These are phyloP conservation scores for Lagorchestes hirsutus DNA, from an alignment of 2,797 vertebrate species.

Conservation along the genomic window DNA sequence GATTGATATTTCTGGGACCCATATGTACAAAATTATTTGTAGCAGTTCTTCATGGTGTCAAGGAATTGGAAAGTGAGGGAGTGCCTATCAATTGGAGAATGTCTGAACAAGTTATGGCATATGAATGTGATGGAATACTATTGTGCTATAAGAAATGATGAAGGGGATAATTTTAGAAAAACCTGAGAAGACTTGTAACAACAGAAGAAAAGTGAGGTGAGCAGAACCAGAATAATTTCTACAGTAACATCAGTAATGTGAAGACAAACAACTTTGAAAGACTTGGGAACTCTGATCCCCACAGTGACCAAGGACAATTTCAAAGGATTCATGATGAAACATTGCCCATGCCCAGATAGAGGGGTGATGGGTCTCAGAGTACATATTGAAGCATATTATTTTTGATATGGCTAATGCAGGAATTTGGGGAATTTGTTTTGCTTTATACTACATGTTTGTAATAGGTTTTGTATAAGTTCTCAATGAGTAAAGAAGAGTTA, in stretches of 20 bases:
- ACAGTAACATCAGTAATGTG: background rate
- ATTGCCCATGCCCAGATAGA: background rate
- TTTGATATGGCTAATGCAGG: background rate
- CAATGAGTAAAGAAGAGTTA: background rate
- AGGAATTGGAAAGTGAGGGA: background rate
- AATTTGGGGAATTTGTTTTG: background rate
- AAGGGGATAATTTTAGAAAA: background rate
- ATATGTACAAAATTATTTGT: background rate
- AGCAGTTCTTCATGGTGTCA: background rate
- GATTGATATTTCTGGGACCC: background rate
- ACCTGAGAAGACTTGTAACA: background rate
- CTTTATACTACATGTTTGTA: background rate
- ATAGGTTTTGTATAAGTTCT: background rate
- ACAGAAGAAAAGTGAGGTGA: background rate
- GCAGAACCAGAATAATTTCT: background rate
- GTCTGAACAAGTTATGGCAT: background rate
- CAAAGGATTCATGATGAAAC: background rate
- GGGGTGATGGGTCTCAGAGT: background rate
- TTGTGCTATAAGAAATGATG: background rate
- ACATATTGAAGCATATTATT: background rate
- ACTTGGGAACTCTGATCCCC: background rate
- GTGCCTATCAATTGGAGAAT: background rate
- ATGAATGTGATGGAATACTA: background rate
- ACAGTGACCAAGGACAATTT: background rate
- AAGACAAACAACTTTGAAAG: background rate